phyloP scores from a whole-genome alignment of 2,113 vertebrate species.

The Opisthocomus hoazin region DNA sequence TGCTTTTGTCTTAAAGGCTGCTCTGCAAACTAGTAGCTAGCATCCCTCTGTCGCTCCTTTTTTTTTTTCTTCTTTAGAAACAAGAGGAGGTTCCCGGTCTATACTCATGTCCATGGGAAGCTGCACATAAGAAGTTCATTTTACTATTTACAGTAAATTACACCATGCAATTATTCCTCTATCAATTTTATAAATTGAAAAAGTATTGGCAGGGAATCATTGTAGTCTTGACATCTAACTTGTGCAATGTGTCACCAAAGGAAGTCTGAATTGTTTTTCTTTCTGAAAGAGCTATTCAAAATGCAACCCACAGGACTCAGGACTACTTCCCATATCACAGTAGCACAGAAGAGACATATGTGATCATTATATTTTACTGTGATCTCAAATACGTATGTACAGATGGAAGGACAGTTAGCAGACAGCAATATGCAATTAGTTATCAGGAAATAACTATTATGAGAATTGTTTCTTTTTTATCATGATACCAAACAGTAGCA shows the following conservation, averaged over 20 bases:
- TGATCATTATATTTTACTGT: background rate
- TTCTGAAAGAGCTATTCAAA: background rate
- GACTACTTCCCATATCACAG: background rate
- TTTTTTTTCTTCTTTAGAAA: background rate
- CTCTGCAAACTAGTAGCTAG: background rate
- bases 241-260: background rate
- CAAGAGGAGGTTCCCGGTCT: background rate
- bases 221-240: background rate
- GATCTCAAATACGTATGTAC: background rate
- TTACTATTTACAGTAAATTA: background rate
- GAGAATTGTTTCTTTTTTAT: background rate
- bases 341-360: background rate
- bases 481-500: background rate
- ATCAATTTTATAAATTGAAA: conserved; percentile 3
- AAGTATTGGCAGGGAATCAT: background rate
- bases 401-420: background rate
- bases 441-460: background rate
- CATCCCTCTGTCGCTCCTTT: background rate
- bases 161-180: background rate
- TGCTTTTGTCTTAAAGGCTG: background rate
- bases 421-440: background rate
- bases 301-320: background rate
- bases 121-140: background rate
- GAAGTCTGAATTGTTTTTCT: background rate
- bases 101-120: background rate